phyloP scores from a whole-genome alignment of 1,140 invertebrate species.

The Platyscapa corneri region DNA sequence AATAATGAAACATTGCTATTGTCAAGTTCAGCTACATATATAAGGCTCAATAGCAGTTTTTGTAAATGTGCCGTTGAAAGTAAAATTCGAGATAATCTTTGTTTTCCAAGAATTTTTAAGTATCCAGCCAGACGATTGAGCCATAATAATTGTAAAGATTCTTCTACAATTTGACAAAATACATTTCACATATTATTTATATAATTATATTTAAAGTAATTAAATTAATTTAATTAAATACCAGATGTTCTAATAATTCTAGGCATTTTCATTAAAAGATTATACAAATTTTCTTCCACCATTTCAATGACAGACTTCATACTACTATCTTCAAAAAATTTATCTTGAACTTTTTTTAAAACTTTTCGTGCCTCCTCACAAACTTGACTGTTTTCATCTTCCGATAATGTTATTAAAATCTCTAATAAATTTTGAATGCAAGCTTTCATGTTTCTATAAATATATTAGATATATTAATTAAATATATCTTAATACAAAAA shows the following conservation, averaged over 20 bases:
- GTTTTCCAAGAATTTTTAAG: conserved; percentile 74
- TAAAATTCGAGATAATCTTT: conserved; percentile 75
- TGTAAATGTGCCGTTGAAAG: conserved; percentile 73
- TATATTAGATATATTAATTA: background rate
- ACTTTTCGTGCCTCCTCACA: conserved; percentile 64
- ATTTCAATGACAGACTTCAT: conserved; percentile 72
- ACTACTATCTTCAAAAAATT: conserved; percentile 60
- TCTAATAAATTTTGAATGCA: conserved; percentile 76
- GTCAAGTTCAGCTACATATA: conserved; percentile 76
- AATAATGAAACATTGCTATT: conserved; percentile 73
- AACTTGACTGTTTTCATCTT: conserved; percentile 75
- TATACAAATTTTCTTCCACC: conserved; percentile 77
- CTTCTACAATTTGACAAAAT: conserved; percentile 72
- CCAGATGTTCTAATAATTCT: conserved; percentile 77
- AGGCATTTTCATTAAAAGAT: conserved; percentile 75
- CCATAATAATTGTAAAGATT: conserved; percentile 74
- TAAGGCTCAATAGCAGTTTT: conserved; percentile 74
- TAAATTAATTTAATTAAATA: conserved; percentile 58
- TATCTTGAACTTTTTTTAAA: conserved; percentile 69
- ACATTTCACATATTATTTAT: background rate
- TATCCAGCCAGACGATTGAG: conserved; percentile 79
- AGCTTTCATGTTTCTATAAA: conserved; percentile 75
- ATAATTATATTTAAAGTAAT: conserved; percentile 7
- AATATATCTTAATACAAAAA: conserved; percentile 46
- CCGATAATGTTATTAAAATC: conserved; percentile 76